Base-by-base conservation (phyloP, 92 coral and sea anemone species). In the Chrysogorgia sp. region DNA sequence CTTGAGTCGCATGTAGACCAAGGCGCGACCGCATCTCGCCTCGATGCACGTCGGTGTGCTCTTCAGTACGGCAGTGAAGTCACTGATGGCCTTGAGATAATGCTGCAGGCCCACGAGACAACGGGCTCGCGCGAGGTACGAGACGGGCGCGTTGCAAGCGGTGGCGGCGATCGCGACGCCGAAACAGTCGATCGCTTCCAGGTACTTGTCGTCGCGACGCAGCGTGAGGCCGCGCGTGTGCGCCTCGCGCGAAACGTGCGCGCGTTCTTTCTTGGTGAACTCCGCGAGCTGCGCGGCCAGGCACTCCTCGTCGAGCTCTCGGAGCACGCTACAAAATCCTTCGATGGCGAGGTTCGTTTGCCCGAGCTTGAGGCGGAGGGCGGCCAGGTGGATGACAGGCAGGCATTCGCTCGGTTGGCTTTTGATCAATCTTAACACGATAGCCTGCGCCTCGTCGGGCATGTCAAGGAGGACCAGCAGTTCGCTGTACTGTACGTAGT, bases 361-460 rank as follows among this genome's bases (percentile, higher is more conserved):
- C 47, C 92, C 89, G 52, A 83, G 83, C 62, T 89, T 85, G 75
- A 93, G 61, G 74, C 88, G 87, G 41, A 93, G 90, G 32, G 92
- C 86, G 17, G 97, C 93, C 35, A 91, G 90, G 57, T 90, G 89
- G 8, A 93, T 79, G 17, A 71, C 75, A 28, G 90, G 89, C 34
- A 88, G 72, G 45, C 76, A 85, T 29, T 88, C 90, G 62, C 81
- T 85, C 17, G 97, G 97, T 47, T 85, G 81, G 56, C 74, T 82
- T 60, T 82, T 83, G 33, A 91, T 72, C 52, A 91, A 80, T 9
- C 97, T 88, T 20, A 88, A 82, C 12, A 93, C 86, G 53, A 93
- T 88, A 30, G 96, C 90, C 52, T 89, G 96, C 32, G 97, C 96
- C 59, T 91, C 97, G 57, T 93, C 96, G 31, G 76, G 40, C 74